Evolutionary conservation across 1,140 invertebrate genomes (phyloP), one percentile per base, ranked within the genome.

Genomic region (Zaprionus nigranus): DNA sequence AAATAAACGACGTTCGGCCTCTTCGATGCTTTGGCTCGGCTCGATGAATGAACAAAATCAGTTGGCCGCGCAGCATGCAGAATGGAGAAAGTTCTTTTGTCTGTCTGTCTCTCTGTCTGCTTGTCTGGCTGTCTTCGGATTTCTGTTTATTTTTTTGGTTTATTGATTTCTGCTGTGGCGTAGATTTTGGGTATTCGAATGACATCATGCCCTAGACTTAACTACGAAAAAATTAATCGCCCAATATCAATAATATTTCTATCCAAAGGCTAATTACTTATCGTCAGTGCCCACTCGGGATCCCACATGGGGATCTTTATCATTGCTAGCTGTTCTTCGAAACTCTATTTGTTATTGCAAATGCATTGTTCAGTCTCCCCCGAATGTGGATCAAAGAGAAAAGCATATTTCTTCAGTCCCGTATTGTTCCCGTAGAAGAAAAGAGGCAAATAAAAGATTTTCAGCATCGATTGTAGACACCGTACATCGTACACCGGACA

Each of bases 41-140:
- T 40, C 22, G 30, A 63, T 61, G 78, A 85, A 76, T 61, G 67
- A 81, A 75, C 70, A 79, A 87, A 87, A 83, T 81, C 78, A 74
- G 58, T 82, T 79, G 82, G 82, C 64, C 79, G 67, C 82, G 57
- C 76, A 78, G 76, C 76, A 86, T 87, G 78, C 83, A 86, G 83
- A 86, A 87, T 87, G 84, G 83, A 82, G 83, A 86, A 86, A 86
- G 83, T 86, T 86, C 75, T 84, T 66, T 62, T 62, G 61, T 70
- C 66, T 17, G 54, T 46, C 36, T 38, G 46, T 60, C 46, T 34
- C 26, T 28, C 26, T 17, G 43, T 63, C 60, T 34, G 17, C 30
- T 24, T 36, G 60, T 54, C 54, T 59, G n/a, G 38, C 38, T 54
- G 46, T 63, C 40, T 54, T 40, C 68, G 46, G 46, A 51, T 51